Conservation (phyloP, 2,888 invertebrate species). For the Toxonevra muliebris region DNA sequence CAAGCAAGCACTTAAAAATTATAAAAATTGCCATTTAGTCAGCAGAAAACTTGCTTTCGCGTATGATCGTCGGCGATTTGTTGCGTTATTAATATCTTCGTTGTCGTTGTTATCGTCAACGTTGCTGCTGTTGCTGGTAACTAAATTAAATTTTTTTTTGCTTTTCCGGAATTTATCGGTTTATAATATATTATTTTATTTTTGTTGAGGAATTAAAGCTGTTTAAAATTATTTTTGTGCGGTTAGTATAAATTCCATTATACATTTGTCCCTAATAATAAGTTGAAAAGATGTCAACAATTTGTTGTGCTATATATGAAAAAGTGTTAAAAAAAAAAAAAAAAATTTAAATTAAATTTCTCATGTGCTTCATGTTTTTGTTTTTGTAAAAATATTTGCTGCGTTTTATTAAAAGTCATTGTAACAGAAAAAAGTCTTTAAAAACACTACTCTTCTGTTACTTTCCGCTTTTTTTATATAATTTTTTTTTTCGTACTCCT, state of each 20-base stretch:
- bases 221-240: not conserved
- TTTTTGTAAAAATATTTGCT: no score
- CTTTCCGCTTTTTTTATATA: no score
- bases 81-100: conserved; percentile 20
- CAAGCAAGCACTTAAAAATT: conserved; percentile 12
- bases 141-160: not conserved
- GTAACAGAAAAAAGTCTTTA: no score
- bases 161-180: not conserved
- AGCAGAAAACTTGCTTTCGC: conserved; percentile 57
- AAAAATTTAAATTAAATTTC: not conserved
- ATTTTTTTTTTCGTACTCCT: no score
- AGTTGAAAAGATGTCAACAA: not conserved
- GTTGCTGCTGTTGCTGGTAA: conserved; percentile 12
- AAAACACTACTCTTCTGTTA: no score
- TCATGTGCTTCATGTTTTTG: no score
- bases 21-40: conserved; percentile 51
- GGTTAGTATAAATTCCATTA: not conserved
- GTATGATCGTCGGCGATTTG: conserved; percentile 45
- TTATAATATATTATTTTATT: conserved; percentile 1
- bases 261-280: no score
- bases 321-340: not conserved
- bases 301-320: not conserved
- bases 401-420: no score
- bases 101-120: conserved; percentile 20
- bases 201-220: not conserved